Conservation (phyloP, 2,113 vertebrate genomes). For the Urocynchramus pylzowi region DNA sequence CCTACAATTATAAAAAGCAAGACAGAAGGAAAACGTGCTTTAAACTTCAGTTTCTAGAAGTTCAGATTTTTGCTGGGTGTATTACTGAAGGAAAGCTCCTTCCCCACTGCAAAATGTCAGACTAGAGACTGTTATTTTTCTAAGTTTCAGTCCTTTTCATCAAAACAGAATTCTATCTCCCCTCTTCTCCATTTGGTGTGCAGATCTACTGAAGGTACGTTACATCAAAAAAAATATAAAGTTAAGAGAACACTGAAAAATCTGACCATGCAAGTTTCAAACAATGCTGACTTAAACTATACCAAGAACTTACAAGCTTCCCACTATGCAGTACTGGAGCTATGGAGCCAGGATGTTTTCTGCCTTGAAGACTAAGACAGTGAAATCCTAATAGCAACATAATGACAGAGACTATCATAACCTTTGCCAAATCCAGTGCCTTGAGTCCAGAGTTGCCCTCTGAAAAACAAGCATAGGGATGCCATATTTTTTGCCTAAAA, state of each 20-base stretch:
- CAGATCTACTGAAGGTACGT: background rate
- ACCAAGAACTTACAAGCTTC: background rate
- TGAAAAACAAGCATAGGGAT: background rate
- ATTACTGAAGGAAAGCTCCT: background rate
- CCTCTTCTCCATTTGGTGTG: background rate
- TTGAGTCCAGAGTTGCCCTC: background rate
- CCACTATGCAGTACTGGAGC: background rate
- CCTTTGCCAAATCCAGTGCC: background rate
- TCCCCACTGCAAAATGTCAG: background rate
- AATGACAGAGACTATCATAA: background rate
- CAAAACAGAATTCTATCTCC: background rate
- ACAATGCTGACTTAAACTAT: background rate
- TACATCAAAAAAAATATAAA: background rate
- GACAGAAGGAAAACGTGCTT: background rate
- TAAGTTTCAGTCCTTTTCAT: background rate
- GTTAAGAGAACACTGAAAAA: background rate
- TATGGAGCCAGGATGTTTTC: background rate
- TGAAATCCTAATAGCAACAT: background rate
- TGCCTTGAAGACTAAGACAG: background rate
- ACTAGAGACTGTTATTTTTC: background rate
- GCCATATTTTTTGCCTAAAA: background rate
- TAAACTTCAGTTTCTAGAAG: background rate
- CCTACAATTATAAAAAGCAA: slow-evolving; percentile 12
- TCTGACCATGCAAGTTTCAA: background rate
- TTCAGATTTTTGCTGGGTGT: background rate